Base-by-base conservation (phyloP, 2,113 vertebrate genomes). In the Halichoerus grypus region DNA sequence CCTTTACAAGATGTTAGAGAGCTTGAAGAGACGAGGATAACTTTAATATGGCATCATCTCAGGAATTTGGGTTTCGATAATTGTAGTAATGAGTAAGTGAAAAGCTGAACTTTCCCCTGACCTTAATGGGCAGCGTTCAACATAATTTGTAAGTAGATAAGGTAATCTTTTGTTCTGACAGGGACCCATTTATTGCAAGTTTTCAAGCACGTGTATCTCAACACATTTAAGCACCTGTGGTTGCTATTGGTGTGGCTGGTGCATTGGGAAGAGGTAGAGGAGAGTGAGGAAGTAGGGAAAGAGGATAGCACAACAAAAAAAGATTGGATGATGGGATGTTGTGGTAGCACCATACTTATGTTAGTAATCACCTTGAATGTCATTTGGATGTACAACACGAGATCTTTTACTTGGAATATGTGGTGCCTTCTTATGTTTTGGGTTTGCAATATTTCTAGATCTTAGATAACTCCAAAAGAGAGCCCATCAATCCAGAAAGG, bases 91-190 rank as follows among this genome's bases (percentile, higher is more conserved):
- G 42, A 95, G n/a, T 91, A 49, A 89, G 13, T 94, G 59, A 90
- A 95, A 94, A 93, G 39, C 83, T 94, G 39, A 83, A 49, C 19
- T 92, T 94, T 94, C 42, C 49, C 74, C 24, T 83, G 61, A 77
- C 18, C 72, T 96, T 85, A 80, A 61, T 80, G 76, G 67, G 10
- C 33, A 65, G 74, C 22, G 24, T 55, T 55, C 22, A 63, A 22
- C 31, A 63, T 89, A 55, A 55, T 96, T 94, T 94, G 5, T 97
- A 39, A 80, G 36, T 88, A 91, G 28, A 24, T 49, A 42, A 42
- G 14, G 15, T 94, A 80, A 21, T n/a, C 36, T 86, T 92, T 74
- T 84, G 21, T 65, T 96, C 16, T 79, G 61, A 0, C 55, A 65
- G 33, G 24, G 59, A 80, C 65, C 7, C 4, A 8, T 81, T 89